Base-by-base conservation (phyloP, 2,797 vertebrate species). In the Acipenser oxyrinchus region DNA sequence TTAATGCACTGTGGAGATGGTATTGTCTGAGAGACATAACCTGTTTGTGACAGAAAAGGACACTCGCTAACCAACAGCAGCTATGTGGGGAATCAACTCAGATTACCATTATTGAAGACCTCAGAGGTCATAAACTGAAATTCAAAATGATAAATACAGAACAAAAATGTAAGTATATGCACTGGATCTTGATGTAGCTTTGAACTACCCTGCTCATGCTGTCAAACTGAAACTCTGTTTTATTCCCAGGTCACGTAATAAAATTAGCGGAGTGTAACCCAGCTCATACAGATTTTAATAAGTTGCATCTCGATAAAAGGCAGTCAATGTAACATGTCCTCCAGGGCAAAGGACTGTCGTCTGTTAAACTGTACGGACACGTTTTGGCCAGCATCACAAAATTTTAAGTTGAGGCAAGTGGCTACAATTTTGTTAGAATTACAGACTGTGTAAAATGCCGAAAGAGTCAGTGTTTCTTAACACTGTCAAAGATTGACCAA, bases 1-100 rank as follows among this genome's bases (percentile, higher is more conserved):
- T 76, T 79, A 81, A 73, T 79, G 74, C 69, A 70, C 80, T 78
- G 78, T 76, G 61, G 77, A 83, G 77, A 77, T 10, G 62, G 76
- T 76, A 48, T 55, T 55, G 77, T 73, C 77, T 75, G 74, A 84
- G 83, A 82, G 78, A 76, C 81, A 85, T 88, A 82, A 82, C 84
- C 86, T 88, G 86, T 76, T 79, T 70, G 69, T 74, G 75, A 76
- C 70, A 82, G 86, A 88, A 87, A 86, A 89, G 83, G 76, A 75
- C 80, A 76, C 84, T 83, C 83, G 79, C 83, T 76, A 78, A 72
- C n/a, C 60, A 7, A 23, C 15, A 37, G 23, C 75, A 78, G 76
- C 79, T 75, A 71, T 72, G 71, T 80, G 75, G 81, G 37, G 37
- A 37, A 37, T 37, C 69, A 72, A 67, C 58, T 62, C 63, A 72